Conservation (phyloP, 2,888 invertebrate species). For the Myopa tessellatipennis region DNA sequence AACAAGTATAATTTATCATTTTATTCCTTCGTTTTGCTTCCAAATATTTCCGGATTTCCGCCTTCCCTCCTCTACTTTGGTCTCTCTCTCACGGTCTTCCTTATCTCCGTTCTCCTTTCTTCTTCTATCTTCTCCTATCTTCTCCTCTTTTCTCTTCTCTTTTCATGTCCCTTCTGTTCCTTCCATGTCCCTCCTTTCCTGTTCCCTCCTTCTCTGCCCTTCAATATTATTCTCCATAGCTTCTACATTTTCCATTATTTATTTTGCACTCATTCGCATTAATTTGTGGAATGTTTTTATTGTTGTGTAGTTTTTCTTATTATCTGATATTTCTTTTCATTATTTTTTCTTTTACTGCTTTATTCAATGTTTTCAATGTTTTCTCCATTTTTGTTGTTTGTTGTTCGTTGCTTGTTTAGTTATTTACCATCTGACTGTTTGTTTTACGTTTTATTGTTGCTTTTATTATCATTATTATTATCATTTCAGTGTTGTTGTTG, state of each 20-base stretch:
- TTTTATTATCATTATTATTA: neutral
- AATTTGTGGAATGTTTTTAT: neutral
- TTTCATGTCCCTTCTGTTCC: neutral
- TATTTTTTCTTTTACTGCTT: neutral
- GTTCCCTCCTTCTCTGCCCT: neutral
- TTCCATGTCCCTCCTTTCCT: neutral
- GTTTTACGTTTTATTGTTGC: neutral
- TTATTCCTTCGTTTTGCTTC: slow-evolving; percentile 45
- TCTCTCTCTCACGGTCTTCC: slow-evolving; percentile 4
- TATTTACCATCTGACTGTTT: neutral
- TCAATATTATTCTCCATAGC: neutral
- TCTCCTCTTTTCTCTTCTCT: neutral
- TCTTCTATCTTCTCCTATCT: neutral
- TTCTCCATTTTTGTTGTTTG: neutral
- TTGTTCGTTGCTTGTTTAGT: neutral
- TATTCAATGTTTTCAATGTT: slow-evolving; percentile 4
- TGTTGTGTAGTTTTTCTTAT: neutral
- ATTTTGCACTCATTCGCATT: neutral
- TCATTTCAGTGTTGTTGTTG: too few relatives aligned
- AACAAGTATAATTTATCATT: neutral
- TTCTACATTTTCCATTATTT: too few relatives aligned
- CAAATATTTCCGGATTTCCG: slow-evolving; percentile 45
- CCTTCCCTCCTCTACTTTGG: slow-evolving; percentile 33
- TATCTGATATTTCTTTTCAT: neutral
- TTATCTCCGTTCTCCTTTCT: neutral